phyloP scores from a whole-genome alignment of 2,113 vertebrate genomes.

The Anguilla rostrata region DNA sequence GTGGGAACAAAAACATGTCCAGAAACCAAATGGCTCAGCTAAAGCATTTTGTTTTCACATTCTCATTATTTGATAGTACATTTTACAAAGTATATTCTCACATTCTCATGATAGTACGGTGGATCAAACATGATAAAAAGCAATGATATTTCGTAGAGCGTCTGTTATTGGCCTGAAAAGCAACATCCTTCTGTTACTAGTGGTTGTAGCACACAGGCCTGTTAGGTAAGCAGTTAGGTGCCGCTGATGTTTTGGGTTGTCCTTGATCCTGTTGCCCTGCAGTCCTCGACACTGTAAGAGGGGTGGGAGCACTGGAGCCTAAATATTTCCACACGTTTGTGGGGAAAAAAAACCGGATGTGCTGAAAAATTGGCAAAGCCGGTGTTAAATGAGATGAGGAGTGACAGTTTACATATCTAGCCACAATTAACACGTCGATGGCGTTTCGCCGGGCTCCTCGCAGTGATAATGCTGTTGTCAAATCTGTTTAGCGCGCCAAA shows the following conservation, averaged over 20 bases:
- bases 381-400: slow-evolving; percentile 97
- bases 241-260: background rate
- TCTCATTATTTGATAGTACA: background rate
- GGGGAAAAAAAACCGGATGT: slow-evolving; percentile 71
- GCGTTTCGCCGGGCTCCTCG: slow-evolving; percentile 92
- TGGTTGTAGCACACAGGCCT: background rate
- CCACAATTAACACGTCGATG: slow-evolving; percentile 99
- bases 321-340: slow-evolving; percentile 80
- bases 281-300: background rate
- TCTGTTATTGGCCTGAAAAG: background rate
- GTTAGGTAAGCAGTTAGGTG: background rate
- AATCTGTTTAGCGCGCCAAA: slow-evolving; percentile 99
- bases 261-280: background rate
- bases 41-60: background rate
- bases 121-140: background rate
- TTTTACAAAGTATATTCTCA: background rate
- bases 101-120: background rate
- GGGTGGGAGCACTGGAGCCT: slow-evolving; percentile 40
- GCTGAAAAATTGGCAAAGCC: slow-evolving; percentile 77
- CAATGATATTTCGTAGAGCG: background rate
- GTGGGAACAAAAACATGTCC: background rate
- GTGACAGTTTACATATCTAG: slow-evolving; percentile 99
- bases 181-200: background rate
- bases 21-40: background rate
- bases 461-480: slow-evolving; percentile 99